Evolutionary conservation across 1,140 invertebrate species (phyloP).

Genomic region (Hestina assimilis): DNA sequence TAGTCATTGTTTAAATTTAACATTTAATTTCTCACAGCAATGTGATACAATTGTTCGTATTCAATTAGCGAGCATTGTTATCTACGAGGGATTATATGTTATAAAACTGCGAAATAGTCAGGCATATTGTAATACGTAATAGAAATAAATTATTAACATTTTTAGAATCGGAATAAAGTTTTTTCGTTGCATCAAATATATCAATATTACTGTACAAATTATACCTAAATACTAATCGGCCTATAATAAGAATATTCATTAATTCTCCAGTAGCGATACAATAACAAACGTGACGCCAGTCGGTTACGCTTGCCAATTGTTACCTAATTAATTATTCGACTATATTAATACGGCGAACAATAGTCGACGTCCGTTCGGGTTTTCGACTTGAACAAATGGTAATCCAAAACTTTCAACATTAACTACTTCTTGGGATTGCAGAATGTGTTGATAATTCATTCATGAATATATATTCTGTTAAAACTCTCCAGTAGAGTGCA

Average conservation of each 20-base stretch:
- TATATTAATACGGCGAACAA: slow-evolving; percentile 29
- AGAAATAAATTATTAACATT: no score
- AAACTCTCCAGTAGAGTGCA: no score
- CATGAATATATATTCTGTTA: neutral
- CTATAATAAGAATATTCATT: neutral
- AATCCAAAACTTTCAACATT: neutral
- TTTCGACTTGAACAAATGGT: neutral
- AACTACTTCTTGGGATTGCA: neutral
- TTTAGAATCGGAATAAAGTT: no score
- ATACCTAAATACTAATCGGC: no score
- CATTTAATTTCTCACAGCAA: slow-evolving; percentile 4
- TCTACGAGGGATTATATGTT: neutral
- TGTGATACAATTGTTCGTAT: neutral
- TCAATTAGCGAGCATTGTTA: neutral
- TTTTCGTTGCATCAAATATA: no score
- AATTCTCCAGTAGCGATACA: neutral
- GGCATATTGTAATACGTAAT: neutral
- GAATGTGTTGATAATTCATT: neutral
- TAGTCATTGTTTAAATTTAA: no score
- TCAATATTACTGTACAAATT: no score
- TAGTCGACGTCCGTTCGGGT: slow-evolving; percentile 8
- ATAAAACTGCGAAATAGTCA: neutral
- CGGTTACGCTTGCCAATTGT: slow-evolving; percentile 12
- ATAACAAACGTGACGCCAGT: slow-evolving; percentile 5
- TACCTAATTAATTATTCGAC: slow-evolving; percentile 24